These are phyloP conservation scores for Latrodectus elegans DNA, from an alignment of 2,888 invertebrate species.

Conservation along the genomic window DNA sequence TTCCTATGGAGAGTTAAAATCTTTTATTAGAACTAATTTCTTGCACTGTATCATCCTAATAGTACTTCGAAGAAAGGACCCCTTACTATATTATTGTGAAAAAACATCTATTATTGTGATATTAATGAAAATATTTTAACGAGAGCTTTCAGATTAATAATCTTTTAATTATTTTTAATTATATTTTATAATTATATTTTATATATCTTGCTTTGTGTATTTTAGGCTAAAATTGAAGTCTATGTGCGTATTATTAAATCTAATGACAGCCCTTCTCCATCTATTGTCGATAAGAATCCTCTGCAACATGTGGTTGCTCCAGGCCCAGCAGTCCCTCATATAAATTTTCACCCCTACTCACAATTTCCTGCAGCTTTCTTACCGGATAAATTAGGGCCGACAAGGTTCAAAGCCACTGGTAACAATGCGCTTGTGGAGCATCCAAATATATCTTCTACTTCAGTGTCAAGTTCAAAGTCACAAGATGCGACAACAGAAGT, in stretches of 20 bases:
- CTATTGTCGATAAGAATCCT: constrained; percentile 16
- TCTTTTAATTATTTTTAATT: too few relatives aligned
- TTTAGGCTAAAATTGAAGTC: constrained; percentile 70
- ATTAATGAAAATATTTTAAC: too few relatives aligned
- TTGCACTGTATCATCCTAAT: too few relatives aligned
- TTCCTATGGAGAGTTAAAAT: too few relatives aligned
- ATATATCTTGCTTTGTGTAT: background rate
- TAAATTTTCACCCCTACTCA: background rate
- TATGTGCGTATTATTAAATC: constrained; percentile 58
- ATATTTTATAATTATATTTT: too few relatives aligned
- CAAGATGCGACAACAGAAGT: background rate
- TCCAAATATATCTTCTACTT: background rate
- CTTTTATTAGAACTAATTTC: too few relatives aligned
- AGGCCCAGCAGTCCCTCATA: background rate
- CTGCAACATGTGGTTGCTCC: constrained; percentile 2
- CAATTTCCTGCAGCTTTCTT: constrained; percentile 4
- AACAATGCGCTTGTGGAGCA: background rate
- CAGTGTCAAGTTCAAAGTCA: background rate
- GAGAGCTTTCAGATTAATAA: too few relatives aligned
- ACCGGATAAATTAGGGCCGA: constrained; percentile 18
- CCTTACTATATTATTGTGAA: too few relatives aligned
- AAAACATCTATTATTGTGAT: too few relatives aligned
- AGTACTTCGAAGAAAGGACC: too few relatives aligned
- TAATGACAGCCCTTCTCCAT: constrained; percentile 22
- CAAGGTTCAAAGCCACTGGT: background rate